Evolutionary conservation across 1,140 invertebrate genomes (phyloP).

Genomic region (Venustaconcha ellipsiformis): DNA sequence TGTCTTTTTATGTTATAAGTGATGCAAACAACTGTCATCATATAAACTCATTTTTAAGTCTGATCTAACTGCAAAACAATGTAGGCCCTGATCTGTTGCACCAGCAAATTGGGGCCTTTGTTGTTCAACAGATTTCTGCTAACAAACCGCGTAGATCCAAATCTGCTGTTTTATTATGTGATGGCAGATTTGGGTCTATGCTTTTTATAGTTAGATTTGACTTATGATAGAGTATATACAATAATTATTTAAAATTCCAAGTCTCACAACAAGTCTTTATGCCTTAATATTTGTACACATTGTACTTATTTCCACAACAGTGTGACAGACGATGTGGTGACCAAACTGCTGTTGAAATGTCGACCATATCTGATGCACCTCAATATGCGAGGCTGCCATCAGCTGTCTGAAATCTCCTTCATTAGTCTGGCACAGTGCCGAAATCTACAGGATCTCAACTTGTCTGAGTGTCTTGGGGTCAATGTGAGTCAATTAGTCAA

Average conservation of each 20-base stretch:
- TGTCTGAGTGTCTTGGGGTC: slow-evolving; percentile 65
- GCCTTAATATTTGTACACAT: not conserved
- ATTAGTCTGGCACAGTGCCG: slow-evolving; percentile 65
- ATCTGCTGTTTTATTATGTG: no score
- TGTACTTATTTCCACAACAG: slow-evolving; percentile 39
- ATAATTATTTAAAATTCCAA: not conserved
- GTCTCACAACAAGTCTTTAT: not conserved
- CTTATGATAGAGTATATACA: not conserved
- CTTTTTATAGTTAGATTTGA: no score
- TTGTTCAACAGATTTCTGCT: no score
- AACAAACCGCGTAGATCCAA: no score
- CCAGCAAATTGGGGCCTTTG: no score
- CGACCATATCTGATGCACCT: slow-evolving; percentile 66
- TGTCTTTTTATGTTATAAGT: no score
- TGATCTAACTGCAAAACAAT: no score
- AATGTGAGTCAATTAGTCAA: slow-evolving; percentile 54
- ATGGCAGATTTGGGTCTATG: no score
- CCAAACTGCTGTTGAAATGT: slow-evolving; percentile 59
- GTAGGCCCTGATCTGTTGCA: no score
- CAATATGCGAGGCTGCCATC: slow-evolving; percentile 61
- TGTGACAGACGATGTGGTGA: slow-evolving; percentile 61
- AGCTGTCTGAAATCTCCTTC: slow-evolving; percentile 57
- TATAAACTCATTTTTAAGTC: no score
- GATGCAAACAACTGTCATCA: no score
- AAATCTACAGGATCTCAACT: slow-evolving; percentile 69